Percentiles rank a stretch among this genome's conserved stretches.
These are phyloP conservation scores for Echinarachnius parma DNA, from an alignment of 53 echinoderm and acorn worm species.

Conservation along the genomic window DNA sequence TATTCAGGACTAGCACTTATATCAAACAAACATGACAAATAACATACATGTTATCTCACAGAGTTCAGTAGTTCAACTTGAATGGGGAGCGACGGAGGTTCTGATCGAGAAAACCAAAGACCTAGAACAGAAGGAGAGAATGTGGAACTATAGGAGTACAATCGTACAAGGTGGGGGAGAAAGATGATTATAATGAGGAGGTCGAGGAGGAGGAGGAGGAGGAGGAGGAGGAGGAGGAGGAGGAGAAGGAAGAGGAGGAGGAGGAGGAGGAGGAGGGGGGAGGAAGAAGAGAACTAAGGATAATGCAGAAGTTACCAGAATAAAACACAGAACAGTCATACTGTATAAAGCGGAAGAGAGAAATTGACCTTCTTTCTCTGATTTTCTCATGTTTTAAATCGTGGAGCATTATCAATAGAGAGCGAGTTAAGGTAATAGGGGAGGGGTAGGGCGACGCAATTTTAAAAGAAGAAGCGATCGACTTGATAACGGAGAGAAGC, in stretches of 20 bases:
- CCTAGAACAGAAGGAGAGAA: no score
- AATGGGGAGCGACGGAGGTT: no score
- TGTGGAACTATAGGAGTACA: no score
- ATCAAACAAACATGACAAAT: no score
- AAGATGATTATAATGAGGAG: neutral
- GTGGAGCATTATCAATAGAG: neutral
- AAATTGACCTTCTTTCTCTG: no score
- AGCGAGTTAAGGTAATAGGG: neutral
- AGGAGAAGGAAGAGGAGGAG: neutral
- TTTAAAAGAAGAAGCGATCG: neutral
- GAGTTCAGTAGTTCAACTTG: no score
- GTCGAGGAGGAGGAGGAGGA: neutral
- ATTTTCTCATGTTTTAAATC: conserved; percentile 6
- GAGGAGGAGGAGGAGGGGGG: neutral
- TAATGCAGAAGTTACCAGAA: neutral
- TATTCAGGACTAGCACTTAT: no score
- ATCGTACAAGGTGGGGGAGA: neutral
- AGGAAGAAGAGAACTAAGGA: neutral
- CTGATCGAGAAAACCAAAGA: no score
- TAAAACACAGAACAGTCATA: neutral
- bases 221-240: neutral
- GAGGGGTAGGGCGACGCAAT: conserved; percentile 9
- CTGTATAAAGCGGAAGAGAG: neutral
- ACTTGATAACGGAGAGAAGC: conserved; percentile 9
- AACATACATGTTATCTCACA: no score